A percentile compares a stretch with the other conserved stretches of the same genome.
phyloP scores from a whole-genome alignment of 2,797 vertebrate genomes.

The Rhinogobio ventralis region DNA sequence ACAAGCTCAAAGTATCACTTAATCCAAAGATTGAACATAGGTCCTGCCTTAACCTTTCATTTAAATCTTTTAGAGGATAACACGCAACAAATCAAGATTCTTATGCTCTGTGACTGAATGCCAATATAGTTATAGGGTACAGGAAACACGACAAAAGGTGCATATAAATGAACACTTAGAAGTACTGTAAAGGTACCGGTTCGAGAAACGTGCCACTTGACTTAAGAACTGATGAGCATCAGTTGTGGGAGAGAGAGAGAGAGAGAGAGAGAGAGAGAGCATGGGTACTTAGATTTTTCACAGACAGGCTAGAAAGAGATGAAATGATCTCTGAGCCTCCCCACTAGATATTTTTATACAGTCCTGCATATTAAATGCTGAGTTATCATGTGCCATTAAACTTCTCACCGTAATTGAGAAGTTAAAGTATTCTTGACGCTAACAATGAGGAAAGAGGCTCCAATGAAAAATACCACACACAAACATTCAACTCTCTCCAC shows the following conservation, averaged over 20 bases:
- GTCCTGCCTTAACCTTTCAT: conserved; percentile 74
- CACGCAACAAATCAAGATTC: conserved; percentile 64
- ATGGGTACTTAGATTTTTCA: conserved; percentile 64
- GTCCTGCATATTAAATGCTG: conserved; percentile 15
- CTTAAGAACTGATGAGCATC: conserved; percentile 35
- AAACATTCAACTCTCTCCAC: conserved; percentile 67
- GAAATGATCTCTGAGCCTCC: conserved; percentile 57
- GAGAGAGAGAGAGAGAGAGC: conserved; percentile 62
- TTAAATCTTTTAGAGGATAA: conserved; percentile 48
- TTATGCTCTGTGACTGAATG: conserved; percentile 59
- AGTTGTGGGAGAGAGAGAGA: conserved; percentile 41
- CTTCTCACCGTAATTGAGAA: conserved; percentile 34
- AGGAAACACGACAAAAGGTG: conserved; percentile 42
- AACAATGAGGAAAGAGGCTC: conserved; percentile 64
- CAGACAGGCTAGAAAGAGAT: conserved; percentile 66
- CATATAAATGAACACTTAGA: conserved; percentile 37
- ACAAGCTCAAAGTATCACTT: conserved; percentile 65
- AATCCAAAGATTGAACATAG: conserved; percentile 72
- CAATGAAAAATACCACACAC: conserved; percentile 62
- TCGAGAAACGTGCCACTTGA: conserved; percentile 42
- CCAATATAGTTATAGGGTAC: conserved; percentile 46
- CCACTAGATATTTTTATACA: conserved; percentile 30
- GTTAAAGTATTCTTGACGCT: conserved; percentile 8
- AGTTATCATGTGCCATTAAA: conserved; percentile 19
- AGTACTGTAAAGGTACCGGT: conserved; percentile 8